Base-by-base conservation (phyloP, 2,113 vertebrate genomes). In the Leptosomus discolor region DNA sequence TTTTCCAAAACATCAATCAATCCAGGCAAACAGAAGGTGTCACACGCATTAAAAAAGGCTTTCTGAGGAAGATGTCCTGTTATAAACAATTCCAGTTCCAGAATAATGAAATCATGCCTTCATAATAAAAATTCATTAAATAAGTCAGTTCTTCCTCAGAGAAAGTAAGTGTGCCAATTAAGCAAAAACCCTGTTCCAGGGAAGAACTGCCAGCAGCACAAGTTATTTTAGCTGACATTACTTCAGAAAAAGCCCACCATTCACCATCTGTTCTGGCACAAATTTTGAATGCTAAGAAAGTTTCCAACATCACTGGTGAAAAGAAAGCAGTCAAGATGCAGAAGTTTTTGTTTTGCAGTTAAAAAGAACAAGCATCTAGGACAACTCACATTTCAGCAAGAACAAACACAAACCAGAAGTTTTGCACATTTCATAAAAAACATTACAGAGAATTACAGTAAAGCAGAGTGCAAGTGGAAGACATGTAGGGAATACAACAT, bases 211-310 rank as follows among this genome's bases (percentile, higher is more conserved):
- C 94, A 97, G 91, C 68, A 96, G 91, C 76, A 91, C 60, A 96
- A 96, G 92, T 86, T 97, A 97, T 97, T 96, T 96, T 94, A 94
- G 94, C 80, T 95, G 95, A 97, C 86, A 95, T 95, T 91, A 96
- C 94, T 97, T 96, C 81, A 95, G 90, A 96, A 94, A 91, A 94
- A 92, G 83, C 92, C 96, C 93, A 97, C 94, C 91, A 96, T 94
- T 89, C 85, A 94, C 96, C 94, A 97, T 97, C 96, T 97, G 94
- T 92, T 97, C 94, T 90, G 90, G 89, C 81, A 90, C 92, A 90
- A 88, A 70, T 90, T 95, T n/a, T 89, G 92, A 97, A 95, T 88
- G 90, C 91, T 90, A 90, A 94, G 80, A 78, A 92, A 96, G 56
- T 92, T 96, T 95, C n/a, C 76, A 81, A 30, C 91, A 95, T 54